Conservation (phyloP, 2,888 invertebrate genomes). For the Priocnemis perturbator region DNA sequence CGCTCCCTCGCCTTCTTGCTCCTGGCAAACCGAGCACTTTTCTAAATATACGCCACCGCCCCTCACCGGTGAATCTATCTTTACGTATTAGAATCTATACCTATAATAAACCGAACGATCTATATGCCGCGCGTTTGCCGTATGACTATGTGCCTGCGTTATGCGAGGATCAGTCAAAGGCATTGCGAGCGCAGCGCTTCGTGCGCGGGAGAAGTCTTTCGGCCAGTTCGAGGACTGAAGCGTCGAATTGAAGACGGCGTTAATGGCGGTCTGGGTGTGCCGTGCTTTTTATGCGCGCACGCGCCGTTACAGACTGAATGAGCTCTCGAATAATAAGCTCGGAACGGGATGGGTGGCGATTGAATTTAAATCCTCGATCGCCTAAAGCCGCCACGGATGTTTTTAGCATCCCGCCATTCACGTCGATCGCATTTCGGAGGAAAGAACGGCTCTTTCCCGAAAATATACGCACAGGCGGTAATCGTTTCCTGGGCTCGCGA, state of each 20-base stretch:
- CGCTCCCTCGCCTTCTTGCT: conserved; percentile 51
- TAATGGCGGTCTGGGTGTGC: too few relatives aligned
- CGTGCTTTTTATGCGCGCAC: too few relatives aligned
- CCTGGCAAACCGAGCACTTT: conserved; percentile 73
- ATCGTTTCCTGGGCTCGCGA: not conserved
- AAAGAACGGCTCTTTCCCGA: not conserved
- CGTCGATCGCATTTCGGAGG: not conserved
- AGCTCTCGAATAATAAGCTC: too few relatives aligned
- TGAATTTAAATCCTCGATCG: too few relatives aligned
- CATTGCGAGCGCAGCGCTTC: not conserved
- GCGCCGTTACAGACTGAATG: too few relatives aligned
- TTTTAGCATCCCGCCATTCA: too few relatives aligned
- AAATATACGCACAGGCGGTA: not conserved
- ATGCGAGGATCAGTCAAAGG: conserved; percentile 27
- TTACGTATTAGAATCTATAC: conserved; percentile 73
- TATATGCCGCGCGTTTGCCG: conserved; percentile 39
- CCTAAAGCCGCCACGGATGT: too few relatives aligned
- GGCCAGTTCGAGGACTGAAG: too few relatives aligned
- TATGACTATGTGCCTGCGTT: conserved; percentile 44
- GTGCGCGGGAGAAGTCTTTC: too few relatives aligned
- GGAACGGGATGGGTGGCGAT: too few relatives aligned
- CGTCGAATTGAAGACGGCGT: too few relatives aligned
- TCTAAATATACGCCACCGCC: conserved; percentile 74
- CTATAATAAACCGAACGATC: conserved; percentile 40
- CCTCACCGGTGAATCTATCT: conserved; percentile 74